Evolutionary conservation across 2,113 vertebrate species (phyloP), one percentile per base, ranked within the genome.

Genomic region (Pitta sordida): DNA sequence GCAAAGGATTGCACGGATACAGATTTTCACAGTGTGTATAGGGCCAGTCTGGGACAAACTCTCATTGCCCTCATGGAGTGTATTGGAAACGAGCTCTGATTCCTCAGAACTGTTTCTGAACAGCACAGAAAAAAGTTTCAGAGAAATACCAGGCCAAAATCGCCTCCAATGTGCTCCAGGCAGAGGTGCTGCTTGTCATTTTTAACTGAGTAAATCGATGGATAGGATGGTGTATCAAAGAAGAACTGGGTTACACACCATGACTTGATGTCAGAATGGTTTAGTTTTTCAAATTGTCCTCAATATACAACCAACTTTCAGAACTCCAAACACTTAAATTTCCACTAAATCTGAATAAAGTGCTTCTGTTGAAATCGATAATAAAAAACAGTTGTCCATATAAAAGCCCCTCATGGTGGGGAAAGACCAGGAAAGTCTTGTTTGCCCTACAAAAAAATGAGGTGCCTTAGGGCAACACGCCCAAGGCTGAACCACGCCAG

Each of bases 391-490:
- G 14, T 14, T 71, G 16, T 49, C 36, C 30, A 11, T 27, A 43
- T 11, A 43, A 21, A 71, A 48, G 19, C 11, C 27, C 51, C 43
- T 70, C 18, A 3, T 10, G 0, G 1, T 8, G 37, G 15, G 37
- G 32, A 48, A 86, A 34, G 39, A n/a, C 34, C 27, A 44, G 26
- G 19, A 24, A 29, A 37, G 29, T 29, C 43, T 36, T 11, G 12
- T 48, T 73, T 56, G 32, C 48, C 32, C 34, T 24, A 13, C 5
- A 36, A 52, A 34, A n/a, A 52, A 32, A 46, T 0, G 4, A 62
- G 55, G 21, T 18, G 27, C 37, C 9, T 3, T 3, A 60, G 8
- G 79, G 30, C 46, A 30, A 2, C 0, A 1, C 0, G 0, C 27
- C 12, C 36, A 63, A 64, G 36, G 26, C 43, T 44, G 58, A 41